phyloP scores from a whole-genome alignment of 2,113 vertebrate genomes.

The Ondatra zibethicus region DNA sequence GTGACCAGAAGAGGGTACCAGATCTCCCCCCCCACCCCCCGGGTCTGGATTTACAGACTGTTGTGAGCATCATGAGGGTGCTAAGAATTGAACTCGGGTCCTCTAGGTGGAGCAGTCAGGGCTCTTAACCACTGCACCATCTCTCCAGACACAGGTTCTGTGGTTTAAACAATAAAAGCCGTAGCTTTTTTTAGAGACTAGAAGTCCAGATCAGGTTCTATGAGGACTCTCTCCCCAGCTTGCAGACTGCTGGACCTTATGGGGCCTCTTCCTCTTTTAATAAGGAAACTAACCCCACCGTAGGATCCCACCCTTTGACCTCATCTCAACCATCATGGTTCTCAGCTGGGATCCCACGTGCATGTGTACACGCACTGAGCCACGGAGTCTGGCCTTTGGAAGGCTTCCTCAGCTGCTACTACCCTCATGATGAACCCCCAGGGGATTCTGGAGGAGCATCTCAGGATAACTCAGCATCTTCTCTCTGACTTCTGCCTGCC shows the following conservation, averaged over 20 bases:
- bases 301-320: not conserved
- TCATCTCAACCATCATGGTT: not conserved
- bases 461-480: not conserved
- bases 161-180: not conserved
- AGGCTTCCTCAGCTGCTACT: not conserved
- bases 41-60: not conserved
- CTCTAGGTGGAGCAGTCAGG: not conserved
- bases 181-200: not conserved
- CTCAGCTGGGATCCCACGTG: rapidly evolving
- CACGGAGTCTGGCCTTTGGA: not conserved
- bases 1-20: not conserved
- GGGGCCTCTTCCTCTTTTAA: not conserved
- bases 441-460: not conserved
- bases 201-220: not conserved
- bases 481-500: not conserved
- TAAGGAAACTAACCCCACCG: no score
- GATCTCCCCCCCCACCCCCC: not conserved
- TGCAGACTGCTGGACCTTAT: not conserved
- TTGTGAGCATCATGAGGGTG: not conserved
- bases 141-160: not conserved
- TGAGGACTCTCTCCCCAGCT: not conserved
- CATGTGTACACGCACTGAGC: rapidly evolving
- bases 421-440: not conserved
- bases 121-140: not conserved
- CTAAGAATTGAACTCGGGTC: not conserved